phyloP scores from a whole-genome alignment of 2,797 vertebrate genomes.

The Podarcis lilfordi region DNA sequence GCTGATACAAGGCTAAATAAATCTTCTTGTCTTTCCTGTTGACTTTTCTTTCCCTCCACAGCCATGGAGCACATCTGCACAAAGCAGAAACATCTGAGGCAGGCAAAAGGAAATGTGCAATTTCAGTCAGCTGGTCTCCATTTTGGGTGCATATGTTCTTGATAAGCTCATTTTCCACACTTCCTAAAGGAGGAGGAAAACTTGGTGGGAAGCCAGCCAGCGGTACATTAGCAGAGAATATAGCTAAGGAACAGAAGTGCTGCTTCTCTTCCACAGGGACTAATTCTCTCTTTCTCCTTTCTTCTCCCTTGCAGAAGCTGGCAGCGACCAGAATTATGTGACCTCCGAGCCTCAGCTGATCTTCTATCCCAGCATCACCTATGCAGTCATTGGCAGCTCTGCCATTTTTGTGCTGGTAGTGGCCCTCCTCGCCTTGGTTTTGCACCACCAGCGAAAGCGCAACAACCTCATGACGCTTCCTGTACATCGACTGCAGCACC shows the following conservation, averaged over 20 bases:
- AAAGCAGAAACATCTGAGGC: not conserved
- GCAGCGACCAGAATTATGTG: conserved; percentile 91
- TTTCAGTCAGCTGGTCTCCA: not conserved
- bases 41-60: conserved; percentile 13
- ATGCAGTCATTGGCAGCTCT: conserved; percentile 94
- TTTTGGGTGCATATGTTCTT: not conserved
- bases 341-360: conserved; percentile 92
- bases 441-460: conserved; percentile 96
- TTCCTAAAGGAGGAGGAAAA: conserved; percentile 3
- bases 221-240: fast-evolving
- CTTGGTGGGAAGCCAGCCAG: not conserved
- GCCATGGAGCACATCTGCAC: not conserved
- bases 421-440: conserved; percentile 89
- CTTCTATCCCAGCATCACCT: conserved; percentile 96
- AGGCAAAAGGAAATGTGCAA: not conserved
- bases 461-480: conserved; percentile 91
- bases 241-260: not conserved
- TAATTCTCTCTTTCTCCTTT: not conserved
- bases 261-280: not conserved
- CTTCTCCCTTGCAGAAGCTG: conserved; percentile 79
- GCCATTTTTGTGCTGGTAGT: conserved; percentile 96
- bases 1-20: not conserved
- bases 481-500: conserved; percentile 89
- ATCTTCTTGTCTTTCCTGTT: conserved; percentile 24
- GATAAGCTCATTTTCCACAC: conserved; percentile 33